Base-by-base conservation (phyloP, 2,113 vertebrate species). In the Motacilla tschutschensis region DNA sequence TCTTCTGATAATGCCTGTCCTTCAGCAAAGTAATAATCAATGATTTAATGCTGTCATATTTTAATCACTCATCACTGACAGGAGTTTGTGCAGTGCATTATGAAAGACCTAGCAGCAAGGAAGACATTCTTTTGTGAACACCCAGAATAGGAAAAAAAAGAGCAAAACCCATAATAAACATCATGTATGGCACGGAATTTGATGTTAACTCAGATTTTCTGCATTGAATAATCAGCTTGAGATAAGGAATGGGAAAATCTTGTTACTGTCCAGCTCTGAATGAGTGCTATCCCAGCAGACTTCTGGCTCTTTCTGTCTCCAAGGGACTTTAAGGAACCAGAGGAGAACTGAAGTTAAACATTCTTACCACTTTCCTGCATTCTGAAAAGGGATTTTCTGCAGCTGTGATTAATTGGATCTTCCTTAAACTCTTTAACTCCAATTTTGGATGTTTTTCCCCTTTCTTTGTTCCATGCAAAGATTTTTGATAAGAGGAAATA, bases 71-170 rank as follows among this genome's bases (percentile, higher is more conserved):
- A 48, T 73, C 72, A 63, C 12, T 40, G 72, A 89, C 40, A 62
- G 9, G 36, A 79, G 19, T 63, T 71, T 82, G 26, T 62, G 48
- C 89, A 64, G 76, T 73, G 18, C 55, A n/a, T 46, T 82, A 83
- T 12, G 92, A 96, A 26, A 95, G 96, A 6, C 83, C 93, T 97
- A 64, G 96, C 96, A 97, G 97, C 15, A 76, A 97, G 35, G 96
- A 97, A 81, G 94, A 95, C 21, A n/a, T 22, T 60, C 91, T 96
- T 80, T 94, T 96, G 3, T 97, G 92, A 41, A 98, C 97, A 63
- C 96, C 92, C 12, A 89, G 88, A 73, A 80, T 65, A 46, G 94
- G 33, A 33, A 71, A 72, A 88, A 91, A 89, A 64, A 25, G 19
- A 48, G 4, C 16, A 90, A 74, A 73, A 31, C 14, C 55, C 95